Evolutionary conservation across 1,140 invertebrate genomes (phyloP).

Genomic region (Drosophila punjabiensis): DNA sequence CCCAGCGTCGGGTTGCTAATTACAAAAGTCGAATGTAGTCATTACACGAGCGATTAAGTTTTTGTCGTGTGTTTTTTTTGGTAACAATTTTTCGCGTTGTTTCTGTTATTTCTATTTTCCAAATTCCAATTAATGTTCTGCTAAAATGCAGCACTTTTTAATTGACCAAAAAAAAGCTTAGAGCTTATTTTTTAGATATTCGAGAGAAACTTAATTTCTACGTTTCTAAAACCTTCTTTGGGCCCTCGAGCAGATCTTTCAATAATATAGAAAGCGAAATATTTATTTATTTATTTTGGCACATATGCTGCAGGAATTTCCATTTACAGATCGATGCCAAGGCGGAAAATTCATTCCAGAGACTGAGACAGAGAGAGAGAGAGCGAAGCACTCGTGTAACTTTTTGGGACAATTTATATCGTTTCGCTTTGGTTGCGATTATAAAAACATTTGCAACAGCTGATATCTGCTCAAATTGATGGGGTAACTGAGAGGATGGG

Average conservation of each 20-base stretch:
- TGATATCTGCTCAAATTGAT: slow-evolving; percentile 71
- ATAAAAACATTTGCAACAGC: slow-evolving; percentile 80
- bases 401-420: slow-evolving; percentile 44
- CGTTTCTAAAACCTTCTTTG: too few species aligned
- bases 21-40: slow-evolving; percentile 84
- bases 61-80: slow-evolving; percentile 74
- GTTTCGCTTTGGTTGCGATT: slow-evolving; percentile 50
- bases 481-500: slow-evolving; percentile 12
- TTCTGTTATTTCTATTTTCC: slow-evolving; percentile 25
- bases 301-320: slow-evolving; percentile 9
- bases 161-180: slow-evolving; percentile 5
- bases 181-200: neutral
- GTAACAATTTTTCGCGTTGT: slow-evolving; percentile 44
- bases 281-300: slow-evolving; percentile 2
- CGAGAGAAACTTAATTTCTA: neutral
- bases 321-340: slow-evolving; percentile 6
- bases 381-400: slow-evolving; percentile 5
- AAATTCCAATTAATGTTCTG: slow-evolving; percentile 43
- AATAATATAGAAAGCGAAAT: neutral
- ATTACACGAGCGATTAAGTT: slow-evolving; percentile 83
- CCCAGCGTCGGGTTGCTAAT: slow-evolving; percentile 73
- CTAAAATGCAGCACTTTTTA: slow-evolving; percentile 58
- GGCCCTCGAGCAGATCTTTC: neutral
- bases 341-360: slow-evolving; percentile 2
- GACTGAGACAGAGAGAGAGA: neutral